These are phyloP conservation scores for Gordius sp. DNA, from an alignment of 2,888 invertebrate species.

Conservation along the genomic window DNA sequence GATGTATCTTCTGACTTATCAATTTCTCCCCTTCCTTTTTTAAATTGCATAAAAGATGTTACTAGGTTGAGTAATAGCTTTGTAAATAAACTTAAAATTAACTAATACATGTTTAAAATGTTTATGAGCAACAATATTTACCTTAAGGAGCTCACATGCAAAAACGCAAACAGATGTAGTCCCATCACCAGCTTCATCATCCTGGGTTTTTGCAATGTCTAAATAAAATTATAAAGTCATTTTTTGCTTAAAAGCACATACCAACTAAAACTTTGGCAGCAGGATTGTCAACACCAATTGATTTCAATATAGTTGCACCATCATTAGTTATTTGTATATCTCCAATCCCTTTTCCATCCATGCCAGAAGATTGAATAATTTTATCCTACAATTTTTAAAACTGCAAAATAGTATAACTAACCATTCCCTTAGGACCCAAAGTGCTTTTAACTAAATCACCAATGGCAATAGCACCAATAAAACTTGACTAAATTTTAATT, in stretches of 20 bases:
- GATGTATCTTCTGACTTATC: slow-evolving; percentile 73
- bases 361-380: slow-evolving; percentile 30
- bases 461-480: slow-evolving; percentile 90
- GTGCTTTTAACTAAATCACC: slow-evolving; percentile 94
- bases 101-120: not conserved
- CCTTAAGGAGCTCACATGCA: slow-evolving; percentile 65
- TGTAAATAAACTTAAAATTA: not conserved
- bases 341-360: slow-evolving; percentile 24
- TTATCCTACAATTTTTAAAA: slow-evolving; percentile 30
- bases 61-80: too few relatives aligned
- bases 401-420: slow-evolving; percentile 23
- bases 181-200: slow-evolving; percentile 97
- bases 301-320: slow-evolving; percentile 85
- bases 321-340: slow-evolving; percentile 84
- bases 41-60: too few relatives aligned
- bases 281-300: slow-evolving; percentile 87
- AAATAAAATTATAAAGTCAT: slow-evolving; percentile 19
- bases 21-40: slow-evolving; percentile 68
- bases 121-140: slow-evolving; percentile 22
- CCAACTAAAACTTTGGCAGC: slow-evolving; percentile 87
- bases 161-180: slow-evolving; percentile 94
- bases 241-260: slow-evolving; percentile 23
- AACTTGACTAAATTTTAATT: slow-evolving; percentile 42
- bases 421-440: slow-evolving; percentile 92
- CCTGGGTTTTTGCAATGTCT: slow-evolving; percentile 90